Conservation (phyloP, 2,888 invertebrate species). For the Tachina fera region DNA sequence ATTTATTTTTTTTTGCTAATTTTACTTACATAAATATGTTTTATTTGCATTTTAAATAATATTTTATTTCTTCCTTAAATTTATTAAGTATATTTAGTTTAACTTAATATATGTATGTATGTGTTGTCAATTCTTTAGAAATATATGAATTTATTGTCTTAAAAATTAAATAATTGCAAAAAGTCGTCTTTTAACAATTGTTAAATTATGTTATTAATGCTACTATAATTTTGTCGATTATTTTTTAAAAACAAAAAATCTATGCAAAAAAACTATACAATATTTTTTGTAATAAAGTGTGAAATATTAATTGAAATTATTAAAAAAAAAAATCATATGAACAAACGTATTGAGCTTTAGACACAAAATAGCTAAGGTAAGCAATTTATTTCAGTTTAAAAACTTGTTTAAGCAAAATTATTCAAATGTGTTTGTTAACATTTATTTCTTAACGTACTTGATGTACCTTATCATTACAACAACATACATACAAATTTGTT, state of each 20-base stretch:
- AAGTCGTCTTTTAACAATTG: conserved; percentile 2
- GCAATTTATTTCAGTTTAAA: background rate
- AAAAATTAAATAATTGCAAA: conserved; percentile 17
- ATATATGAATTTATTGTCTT: conserved; percentile 52
- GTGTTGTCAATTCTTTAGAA: conserved; percentile 11
- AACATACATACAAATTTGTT: no score
- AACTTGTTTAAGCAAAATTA: background rate
- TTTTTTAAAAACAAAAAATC: conserved; percentile 21
- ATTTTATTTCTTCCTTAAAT: conserved; percentile 9
- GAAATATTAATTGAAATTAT: conserved; percentile 48
- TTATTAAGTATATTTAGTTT: conserved; percentile 19
- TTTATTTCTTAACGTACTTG: no score
- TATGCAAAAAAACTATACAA: conserved; percentile 35
- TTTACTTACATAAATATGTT: conserved; percentile 29
- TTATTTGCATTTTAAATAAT: conserved; percentile 13
- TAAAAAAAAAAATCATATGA: conserved; percentile 8
- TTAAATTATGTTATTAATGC: conserved; percentile 29
- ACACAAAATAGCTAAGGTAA: no score
- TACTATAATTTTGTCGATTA: conserved; percentile 4
- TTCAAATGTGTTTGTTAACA: no score
- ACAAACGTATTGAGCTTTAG: background rate
- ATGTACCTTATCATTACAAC: no score
- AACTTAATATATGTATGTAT: conserved; percentile 11
- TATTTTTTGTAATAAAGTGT: conserved; percentile 26
- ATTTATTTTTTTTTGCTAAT: background rate